Evolutionary conservation across 35 echinoderm and acorn worm species (phyloP).

Genomic region (Acanthaster planci): DNA sequence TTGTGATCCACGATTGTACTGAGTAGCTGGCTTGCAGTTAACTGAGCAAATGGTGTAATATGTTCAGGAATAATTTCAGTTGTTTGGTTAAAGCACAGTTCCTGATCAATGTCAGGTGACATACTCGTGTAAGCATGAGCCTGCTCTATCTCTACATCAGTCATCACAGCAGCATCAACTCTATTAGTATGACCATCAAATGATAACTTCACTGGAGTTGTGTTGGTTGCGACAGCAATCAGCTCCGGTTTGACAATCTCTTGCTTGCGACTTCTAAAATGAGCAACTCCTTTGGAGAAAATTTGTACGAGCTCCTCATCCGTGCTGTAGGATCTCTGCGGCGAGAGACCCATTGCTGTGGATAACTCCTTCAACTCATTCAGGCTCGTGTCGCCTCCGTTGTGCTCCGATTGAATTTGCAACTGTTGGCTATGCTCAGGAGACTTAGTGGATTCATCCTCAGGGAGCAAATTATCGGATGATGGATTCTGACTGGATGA

Average conservation of each 20-base stretch:
- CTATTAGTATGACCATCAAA: not conserved
- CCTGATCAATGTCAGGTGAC: not conserved
- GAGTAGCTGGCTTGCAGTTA: not conserved
- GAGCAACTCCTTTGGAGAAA: slow-evolving; percentile 25
- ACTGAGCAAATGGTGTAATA: not conserved
- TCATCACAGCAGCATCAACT: slow-evolving; percentile 31
- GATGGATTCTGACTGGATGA: slow-evolving; percentile 15
- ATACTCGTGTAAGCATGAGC: slow-evolving; percentile 10
- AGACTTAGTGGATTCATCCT: not conserved
- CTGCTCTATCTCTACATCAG: not conserved
- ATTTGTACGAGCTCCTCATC: slow-evolving; percentile 54
- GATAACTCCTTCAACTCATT: slow-evolving; percentile 23
- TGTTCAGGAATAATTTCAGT: not conserved
- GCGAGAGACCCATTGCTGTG: not conserved
- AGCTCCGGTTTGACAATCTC: not conserved
- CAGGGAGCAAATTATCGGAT: not conserved
- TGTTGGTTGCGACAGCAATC: slow-evolving; percentile 28
- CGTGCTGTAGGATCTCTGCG: slow-evolving; percentile 42
- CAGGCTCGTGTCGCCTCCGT: not conserved
- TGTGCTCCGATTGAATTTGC: not conserved
- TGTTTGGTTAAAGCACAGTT: not conserved
- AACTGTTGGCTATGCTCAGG: not conserved
- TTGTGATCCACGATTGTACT: not conserved
- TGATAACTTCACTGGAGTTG: not conserved
- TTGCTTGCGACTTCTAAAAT: slow-evolving; percentile 20